These are phyloP conservation scores for Glyptemys insculpta DNA, from an alignment of 2,797 vertebrate species.

Conservation along the genomic window DNA sequence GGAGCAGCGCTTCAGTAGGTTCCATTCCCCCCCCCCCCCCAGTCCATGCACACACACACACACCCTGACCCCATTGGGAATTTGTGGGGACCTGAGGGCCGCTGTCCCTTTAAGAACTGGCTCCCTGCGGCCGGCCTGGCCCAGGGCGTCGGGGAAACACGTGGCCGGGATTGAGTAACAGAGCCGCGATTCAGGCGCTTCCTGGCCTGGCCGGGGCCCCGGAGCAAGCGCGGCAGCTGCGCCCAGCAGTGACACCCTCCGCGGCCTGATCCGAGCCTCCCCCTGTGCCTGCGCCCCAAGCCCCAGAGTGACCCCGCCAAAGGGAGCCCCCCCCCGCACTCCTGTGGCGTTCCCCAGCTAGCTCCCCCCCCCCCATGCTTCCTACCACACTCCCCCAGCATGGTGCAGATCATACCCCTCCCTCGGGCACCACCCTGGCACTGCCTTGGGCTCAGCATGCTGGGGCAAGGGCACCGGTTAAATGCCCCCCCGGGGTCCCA, in stretches of 20 bases:
- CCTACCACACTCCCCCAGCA: no score
- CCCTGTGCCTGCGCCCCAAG: background rate
- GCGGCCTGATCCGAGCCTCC: background rate
- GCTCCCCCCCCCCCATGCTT: no score
- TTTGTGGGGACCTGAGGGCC: background rate
- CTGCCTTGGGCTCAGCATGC: background rate
- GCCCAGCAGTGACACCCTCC: background rate
- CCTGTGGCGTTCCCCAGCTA: no score
- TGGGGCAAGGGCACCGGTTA: background rate
- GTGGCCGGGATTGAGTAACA: background rate
- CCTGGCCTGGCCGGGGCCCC: conserved; percentile 18
- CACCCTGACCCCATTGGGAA: background rate
- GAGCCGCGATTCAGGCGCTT: conserved; percentile 44
- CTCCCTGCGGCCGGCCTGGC: background rate
- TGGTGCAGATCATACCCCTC: no score
- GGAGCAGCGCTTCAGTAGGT: background rate
- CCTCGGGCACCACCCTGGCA: no score
- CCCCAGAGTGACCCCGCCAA: no score
- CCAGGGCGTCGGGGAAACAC: background rate
- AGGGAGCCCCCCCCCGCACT: no score
- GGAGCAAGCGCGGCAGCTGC: background rate
- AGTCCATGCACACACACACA: background rate
- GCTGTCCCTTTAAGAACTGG: background rate
- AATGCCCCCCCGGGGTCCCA: background rate
- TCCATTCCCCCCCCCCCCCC: fast-evolving